Evolutionary conservation across 1,140 invertebrate genomes (phyloP).

Genomic region (Cepaea nemoralis): DNA sequence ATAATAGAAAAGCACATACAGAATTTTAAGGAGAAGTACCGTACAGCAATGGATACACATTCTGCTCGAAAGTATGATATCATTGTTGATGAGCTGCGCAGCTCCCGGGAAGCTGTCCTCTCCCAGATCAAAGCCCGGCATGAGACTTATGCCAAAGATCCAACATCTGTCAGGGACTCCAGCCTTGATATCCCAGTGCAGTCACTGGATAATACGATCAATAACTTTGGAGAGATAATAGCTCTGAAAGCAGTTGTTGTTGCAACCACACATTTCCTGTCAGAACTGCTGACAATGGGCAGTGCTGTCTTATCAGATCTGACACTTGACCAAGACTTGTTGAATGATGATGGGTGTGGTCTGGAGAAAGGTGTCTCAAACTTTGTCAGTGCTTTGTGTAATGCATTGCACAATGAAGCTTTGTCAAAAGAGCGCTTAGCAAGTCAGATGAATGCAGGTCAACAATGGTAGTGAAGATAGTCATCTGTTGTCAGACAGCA

Average conservation of each 20-base stretch:
- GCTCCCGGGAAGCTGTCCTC: constrained; percentile 39
- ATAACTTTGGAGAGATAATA: constrained; percentile 57
- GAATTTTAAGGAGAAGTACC: constrained; percentile 48
- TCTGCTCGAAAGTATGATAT: constrained; percentile 47
- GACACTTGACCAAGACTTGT: constrained; percentile 31
- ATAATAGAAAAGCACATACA: constrained; percentile 54
- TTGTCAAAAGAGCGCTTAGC: constrained; percentile 52
- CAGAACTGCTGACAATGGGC: constrained; percentile 52
- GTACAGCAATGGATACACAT: constrained; percentile 40
- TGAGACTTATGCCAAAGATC: constrained; percentile 35
- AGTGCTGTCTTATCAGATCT: constrained; percentile 49
- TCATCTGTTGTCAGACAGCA: neutral
- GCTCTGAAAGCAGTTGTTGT: constrained; percentile 53
- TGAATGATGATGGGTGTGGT: constrained; percentile 16
- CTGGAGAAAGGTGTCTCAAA: constrained; percentile 41
- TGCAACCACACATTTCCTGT: constrained; percentile 51
- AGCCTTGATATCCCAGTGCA: constrained; percentile 46
- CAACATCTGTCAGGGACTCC: constrained; percentile 22
- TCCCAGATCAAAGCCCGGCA: constrained; percentile 39
- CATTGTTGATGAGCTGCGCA: constrained; percentile 44
- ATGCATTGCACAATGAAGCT: constrained; percentile 57
- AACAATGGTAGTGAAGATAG: neutral
- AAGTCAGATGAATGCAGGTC: neutral
- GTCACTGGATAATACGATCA: constrained; percentile 50
- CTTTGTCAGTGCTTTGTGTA: constrained; percentile 52